These are phyloP conservation scores for Carassius gibelio DNA, from an alignment of 2,113 vertebrate genomes.

Conservation along the genomic window DNA sequence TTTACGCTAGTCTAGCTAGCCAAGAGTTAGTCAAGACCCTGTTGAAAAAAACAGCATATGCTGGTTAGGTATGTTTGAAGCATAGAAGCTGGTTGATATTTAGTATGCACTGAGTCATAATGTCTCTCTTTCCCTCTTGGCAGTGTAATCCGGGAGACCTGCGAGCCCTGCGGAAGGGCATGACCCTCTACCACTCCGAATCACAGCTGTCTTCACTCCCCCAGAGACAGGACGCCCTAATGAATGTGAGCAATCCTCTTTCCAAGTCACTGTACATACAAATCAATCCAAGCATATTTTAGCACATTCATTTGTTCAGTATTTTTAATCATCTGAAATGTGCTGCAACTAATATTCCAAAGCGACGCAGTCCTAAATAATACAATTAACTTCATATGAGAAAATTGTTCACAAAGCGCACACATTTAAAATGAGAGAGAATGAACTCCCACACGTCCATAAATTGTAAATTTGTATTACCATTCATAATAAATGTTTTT, in stretches of 20 bases:
- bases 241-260: conserved; percentile 79
- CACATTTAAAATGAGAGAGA: not conserved
- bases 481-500: not conserved
- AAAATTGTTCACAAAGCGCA: not conserved
- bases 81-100: no score
- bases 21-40: no score
- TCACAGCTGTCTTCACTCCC: conserved; percentile 90
- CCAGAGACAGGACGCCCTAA: conserved; percentile 86
- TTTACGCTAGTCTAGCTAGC: no score
- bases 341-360: not conserved
- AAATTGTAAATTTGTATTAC: no score
- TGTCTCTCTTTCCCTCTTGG: conserved; percentile 56
- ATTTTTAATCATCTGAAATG: not conserved
- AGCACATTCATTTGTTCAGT: no score
- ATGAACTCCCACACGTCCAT: not conserved
- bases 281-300: conserved; percentile 1
- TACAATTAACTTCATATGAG: not conserved
- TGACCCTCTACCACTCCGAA: conserved; percentile 91
- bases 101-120: not conserved
- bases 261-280: conserved; percentile 45
- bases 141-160: conserved; percentile 86
- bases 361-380: not conserved
- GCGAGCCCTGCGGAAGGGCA: conserved; percentile 87
- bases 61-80: no score
- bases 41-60: no score